A percentile compares a stretch with the other conserved stretches of the same genome.
Conservation (phyloP, 2,888 invertebrate genomes). For the Zygothrica quintamaculata region DNA sequence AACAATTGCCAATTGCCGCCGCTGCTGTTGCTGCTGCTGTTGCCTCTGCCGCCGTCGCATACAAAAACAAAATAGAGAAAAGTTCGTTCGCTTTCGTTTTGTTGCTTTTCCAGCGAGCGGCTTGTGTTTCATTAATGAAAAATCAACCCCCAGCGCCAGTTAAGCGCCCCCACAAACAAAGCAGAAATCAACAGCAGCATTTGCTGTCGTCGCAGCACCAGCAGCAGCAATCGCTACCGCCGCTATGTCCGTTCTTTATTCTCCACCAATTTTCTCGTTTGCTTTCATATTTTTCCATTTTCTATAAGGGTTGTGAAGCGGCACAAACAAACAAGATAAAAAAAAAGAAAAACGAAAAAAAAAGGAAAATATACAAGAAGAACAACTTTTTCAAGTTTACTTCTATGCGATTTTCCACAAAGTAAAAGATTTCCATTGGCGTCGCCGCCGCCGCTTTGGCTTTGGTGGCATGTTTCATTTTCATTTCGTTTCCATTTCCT, state of each 20-base stretch:
- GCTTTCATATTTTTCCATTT: constrained; percentile 53
- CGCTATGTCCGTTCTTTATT: constrained; percentile 24
- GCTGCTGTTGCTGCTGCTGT: too few species aligned
- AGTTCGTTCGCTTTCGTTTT: constrained; percentile 54
- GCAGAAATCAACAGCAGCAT: constrained; percentile 58
- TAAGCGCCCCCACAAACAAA: constrained; percentile 69
- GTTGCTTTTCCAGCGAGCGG: constrained; percentile 36
- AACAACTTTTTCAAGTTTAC: constrained; percentile 66
- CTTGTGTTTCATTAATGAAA: constrained; percentile 72
- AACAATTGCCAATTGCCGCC: constrained; percentile 27
- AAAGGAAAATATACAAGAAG: constrained; percentile 25
- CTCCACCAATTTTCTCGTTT: constrained; percentile 26
- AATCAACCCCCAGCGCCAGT: constrained; percentile 67
- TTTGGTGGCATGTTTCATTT: constrained; percentile 43
- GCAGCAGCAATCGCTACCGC: constrained; percentile 22
- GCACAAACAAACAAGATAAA: constrained; percentile 1
- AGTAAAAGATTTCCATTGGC: constrained; percentile 32
- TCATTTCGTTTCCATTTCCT: constrained; percentile 42
- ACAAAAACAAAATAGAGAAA: constrained; percentile 52
- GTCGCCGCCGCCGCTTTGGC: constrained; percentile 5
- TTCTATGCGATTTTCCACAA: constrained; percentile 60
- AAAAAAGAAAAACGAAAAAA: constrained; percentile 21
- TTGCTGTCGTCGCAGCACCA: background rate
- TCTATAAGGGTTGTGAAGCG: constrained; percentile 62
- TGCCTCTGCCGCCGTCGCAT: constrained; percentile 21